Evolutionary conservation across 2,888 invertebrate species (phyloP).

Genomic region (Perizoma affinitatum): DNA sequence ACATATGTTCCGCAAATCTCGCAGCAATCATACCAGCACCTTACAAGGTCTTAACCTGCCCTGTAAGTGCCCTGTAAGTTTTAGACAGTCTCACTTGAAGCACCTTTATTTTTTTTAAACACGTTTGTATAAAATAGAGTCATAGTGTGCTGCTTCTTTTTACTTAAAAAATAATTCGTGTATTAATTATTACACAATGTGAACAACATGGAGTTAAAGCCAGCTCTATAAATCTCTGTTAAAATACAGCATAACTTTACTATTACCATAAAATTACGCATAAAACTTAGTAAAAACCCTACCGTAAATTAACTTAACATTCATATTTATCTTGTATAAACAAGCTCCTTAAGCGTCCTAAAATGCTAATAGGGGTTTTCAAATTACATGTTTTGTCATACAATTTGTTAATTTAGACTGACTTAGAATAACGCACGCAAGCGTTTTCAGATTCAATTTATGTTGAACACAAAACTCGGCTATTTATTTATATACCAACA

Average conservation of each 20-base stretch:
- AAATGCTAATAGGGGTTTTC: slow-evolving; percentile 20
- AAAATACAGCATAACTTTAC: slow-evolving; percentile 22
- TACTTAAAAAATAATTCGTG: too few species aligned
- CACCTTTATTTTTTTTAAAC: too few species aligned
- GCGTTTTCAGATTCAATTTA: too few species aligned
- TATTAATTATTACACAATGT: neutral
- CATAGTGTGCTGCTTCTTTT: neutral
- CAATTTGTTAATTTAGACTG: slow-evolving; percentile 1
- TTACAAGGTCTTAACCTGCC: too few species aligned
- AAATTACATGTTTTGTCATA: slow-evolving; percentile 24
- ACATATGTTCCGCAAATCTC: too few species aligned
- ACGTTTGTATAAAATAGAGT: too few species aligned
- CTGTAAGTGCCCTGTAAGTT: too few species aligned
- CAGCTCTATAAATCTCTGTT: slow-evolving; percentile 16
- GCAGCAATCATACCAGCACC: too few species aligned
- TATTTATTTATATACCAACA: too few species aligned
- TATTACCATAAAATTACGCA: slow-evolving; percentile 23
- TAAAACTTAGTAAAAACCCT: slow-evolving; percentile 26
- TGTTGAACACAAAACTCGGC: too few species aligned
- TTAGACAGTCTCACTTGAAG: too few species aligned
- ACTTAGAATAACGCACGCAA: too few species aligned
- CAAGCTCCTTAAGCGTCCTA: slow-evolving; percentile 24
- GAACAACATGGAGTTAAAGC: neutral
- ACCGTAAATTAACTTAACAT: slow-evolving; percentile 31
- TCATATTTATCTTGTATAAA: slow-evolving; percentile 31